phyloP scores from a whole-genome alignment of 2,113 vertebrate genomes.

The Thamnaconus septentrionalis region DNA sequence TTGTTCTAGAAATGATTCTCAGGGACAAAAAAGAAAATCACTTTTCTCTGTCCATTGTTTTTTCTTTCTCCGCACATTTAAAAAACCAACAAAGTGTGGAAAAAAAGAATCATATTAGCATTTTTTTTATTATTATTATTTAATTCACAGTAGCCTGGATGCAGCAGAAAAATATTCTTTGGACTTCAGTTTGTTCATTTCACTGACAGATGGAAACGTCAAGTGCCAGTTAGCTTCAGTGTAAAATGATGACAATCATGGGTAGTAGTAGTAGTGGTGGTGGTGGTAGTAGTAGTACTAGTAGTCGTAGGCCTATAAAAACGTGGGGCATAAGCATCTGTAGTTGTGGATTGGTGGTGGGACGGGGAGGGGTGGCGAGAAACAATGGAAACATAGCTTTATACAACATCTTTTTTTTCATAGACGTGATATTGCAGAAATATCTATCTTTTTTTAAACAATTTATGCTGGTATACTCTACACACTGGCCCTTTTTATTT shows the following conservation, averaged over 20 bases:
- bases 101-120: slow-evolving; percentile 69
- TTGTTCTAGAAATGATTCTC: slow-evolving; percentile 48
- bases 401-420: slow-evolving; percentile 76
- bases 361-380: slow-evolving; percentile 38
- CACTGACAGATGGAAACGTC: slow-evolving; percentile 77
- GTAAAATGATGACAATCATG: slow-evolving; percentile 73
- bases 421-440: slow-evolving; percentile 94
- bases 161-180: slow-evolving; percentile 99
- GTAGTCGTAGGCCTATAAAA: slow-evolving; percentile 63
- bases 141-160: slow-evolving; percentile 96
- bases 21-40: slow-evolving; percentile 19
- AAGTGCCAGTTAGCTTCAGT: slow-evolving; percentile 77
- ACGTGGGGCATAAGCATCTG: slow-evolving; percentile 66
- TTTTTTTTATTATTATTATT: slow-evolving; percentile 66
- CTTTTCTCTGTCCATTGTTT: slow-evolving; percentile 56
- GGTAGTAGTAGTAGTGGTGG: slow-evolving; percentile 20
- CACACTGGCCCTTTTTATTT: slow-evolving; percentile 92
- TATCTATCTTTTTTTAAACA: slow-evolving; percentile 79
- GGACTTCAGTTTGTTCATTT: slow-evolving; percentile 87
- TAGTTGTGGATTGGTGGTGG: slow-evolving; percentile 51
- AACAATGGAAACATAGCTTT: slow-evolving; percentile 82
- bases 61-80: slow-evolving; percentile 42
- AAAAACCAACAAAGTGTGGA: slow-evolving; percentile 66
- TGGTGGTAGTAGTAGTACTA: slow-evolving; percentile 10
- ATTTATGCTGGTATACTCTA: slow-evolving; percentile 95